These are phyloP conservation scores for Dicrostonyx torquatus DNA, from an alignment of 2,797 vertebrate genomes.

Conservation along the genomic window DNA sequence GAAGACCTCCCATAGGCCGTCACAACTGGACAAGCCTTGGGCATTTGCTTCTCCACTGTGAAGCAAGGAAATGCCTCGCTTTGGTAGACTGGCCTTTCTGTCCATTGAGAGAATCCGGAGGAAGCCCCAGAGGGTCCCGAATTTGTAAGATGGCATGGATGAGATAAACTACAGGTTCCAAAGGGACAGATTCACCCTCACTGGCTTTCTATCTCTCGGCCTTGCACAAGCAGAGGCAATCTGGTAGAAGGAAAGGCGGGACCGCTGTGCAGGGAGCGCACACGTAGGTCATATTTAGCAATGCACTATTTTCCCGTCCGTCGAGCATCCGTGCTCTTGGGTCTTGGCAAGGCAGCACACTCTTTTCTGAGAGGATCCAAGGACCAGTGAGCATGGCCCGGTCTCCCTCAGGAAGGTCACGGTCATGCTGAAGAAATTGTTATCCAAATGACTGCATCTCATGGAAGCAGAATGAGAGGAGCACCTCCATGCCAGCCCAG, in stretches of 20 bases:
- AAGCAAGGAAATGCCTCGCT: not conserved
- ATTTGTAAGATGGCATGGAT: not conserved
- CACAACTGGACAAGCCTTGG: not conserved
- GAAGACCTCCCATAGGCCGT: not conserved
- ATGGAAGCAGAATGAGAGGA: slow-evolving; percentile 27
- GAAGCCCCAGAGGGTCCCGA: not conserved
- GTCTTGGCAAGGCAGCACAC: not conserved
- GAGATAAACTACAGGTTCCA: not conserved
- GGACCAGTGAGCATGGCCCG: not conserved
- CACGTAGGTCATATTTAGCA: not conserved
- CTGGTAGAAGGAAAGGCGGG: not conserved
- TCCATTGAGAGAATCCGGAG: not conserved
- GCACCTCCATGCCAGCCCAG: slow-evolving; percentile 5
- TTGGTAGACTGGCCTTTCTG: not conserved
- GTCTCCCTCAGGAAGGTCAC: slow-evolving; percentile 40
- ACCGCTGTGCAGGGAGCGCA: not conserved
- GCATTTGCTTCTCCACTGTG: not conserved
- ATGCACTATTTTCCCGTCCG: not conserved
- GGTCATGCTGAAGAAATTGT: slow-evolving; percentile 6
- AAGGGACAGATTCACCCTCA: not conserved
- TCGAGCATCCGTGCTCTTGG: not conserved
- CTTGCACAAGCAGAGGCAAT: not conserved
- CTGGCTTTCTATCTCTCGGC: not conserved
- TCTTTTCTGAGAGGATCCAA: not conserved
- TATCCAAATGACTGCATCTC: not conserved